Conservation (phyloP, 2,888 invertebrate species). For the Melanotus villosus region DNA sequence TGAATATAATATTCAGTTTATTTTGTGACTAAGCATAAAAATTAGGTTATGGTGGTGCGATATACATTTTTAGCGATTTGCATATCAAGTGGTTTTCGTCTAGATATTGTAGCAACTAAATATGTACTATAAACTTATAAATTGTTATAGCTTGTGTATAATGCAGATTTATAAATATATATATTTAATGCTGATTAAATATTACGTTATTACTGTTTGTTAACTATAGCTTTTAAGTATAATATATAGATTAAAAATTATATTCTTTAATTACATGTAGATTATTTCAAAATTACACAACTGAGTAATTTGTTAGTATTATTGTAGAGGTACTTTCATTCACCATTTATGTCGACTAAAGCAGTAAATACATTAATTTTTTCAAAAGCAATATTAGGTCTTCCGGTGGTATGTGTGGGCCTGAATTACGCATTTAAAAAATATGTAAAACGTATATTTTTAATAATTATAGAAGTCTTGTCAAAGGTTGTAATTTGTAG, state of each 20-base stretch:
- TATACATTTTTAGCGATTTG: conserved; percentile 36
- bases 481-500: too few relatives aligned
- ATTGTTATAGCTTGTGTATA: conserved; percentile 39
- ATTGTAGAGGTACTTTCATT: too few relatives aligned
- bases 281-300: neutral
- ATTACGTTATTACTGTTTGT: conserved; percentile 32
- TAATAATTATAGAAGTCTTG: too few relatives aligned
- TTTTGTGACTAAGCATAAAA: conserved; percentile 11
- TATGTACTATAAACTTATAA: conserved; percentile 36
- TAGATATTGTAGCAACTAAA: conserved; percentile 8
- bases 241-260: conserved; percentile 14
- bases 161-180: conserved; percentile 27
- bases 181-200: conserved; percentile 20
- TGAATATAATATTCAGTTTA: conserved; percentile 6
- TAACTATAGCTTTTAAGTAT: conserved; percentile 26
- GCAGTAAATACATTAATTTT: too few relatives aligned
- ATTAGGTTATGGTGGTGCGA: conserved; percentile 29
- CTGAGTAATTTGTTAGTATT: too few relatives aligned
- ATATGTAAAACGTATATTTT: too few relatives aligned
- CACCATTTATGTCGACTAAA: too few relatives aligned
- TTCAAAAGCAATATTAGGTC: too few relatives aligned
- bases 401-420: too few relatives aligned
- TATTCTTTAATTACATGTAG: neutral
- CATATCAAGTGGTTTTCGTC: conserved; percentile 31
- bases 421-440: too few relatives aligned